Evolutionary conservation across 2,888 invertebrate genomes (phyloP), one percentile per base, ranked within the genome.

Genomic region (Rhingia rostrata): DNA sequence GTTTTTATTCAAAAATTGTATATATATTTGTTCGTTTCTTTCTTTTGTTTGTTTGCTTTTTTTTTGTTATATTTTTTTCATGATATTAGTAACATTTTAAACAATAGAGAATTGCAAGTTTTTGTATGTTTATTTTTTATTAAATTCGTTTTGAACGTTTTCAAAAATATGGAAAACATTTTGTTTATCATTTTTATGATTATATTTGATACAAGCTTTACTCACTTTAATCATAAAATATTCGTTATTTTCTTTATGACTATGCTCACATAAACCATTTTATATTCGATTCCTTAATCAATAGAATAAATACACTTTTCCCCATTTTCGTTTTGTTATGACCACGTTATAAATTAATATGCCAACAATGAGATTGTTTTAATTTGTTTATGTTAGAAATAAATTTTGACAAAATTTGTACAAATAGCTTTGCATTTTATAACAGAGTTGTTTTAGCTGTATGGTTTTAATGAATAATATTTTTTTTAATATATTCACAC

Each of bases 1-100:
- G 60, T 47, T 75, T 79, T 75, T 69, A 53, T 74, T 86, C 85
- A 87, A 86, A 86, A 88, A 79, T 86, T 86, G 53, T 72, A 66
- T 75, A 66, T 74, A 79, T 79, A 64, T 74, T 63, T 75, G 53
- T 84, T 69, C 69, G 45, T 60, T 47, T 67, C 64, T 63, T 66
- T 78, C 22, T 22, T 22, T 22, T 79, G 58, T 74, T 63, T 75
- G 53, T 84, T 69, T 64, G 45, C 53, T 47, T 67, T 60, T 63
- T 66, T 78, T 87, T 86, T 70, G 86, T 61, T 75, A 12, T 72
- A 32, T 49, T 49, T 66, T 54, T 53, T 43, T 56, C 43, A 37
- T 69, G 53, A 66, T 49, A 66, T 56, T 10, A 51, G 58, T 70
- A 58, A 64, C 70, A 78, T 61, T 64, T 72, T 49, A 35, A 63